Conservation (phyloP, 2,888 invertebrate genomes). For the Aphidius colemani region DNA sequence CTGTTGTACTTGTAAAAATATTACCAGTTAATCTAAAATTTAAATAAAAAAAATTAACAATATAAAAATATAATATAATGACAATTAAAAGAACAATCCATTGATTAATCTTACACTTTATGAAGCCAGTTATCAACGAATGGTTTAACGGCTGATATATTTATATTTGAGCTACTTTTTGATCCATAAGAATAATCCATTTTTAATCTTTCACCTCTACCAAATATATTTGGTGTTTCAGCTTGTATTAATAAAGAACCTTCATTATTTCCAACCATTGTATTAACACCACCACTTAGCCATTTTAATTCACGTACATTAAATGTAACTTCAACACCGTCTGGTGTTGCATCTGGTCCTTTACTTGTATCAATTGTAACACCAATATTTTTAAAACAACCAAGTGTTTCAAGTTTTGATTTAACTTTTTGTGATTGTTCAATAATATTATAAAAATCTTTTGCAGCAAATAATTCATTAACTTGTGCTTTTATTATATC, state of each 20-base stretch:
- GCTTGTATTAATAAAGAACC: constrained; percentile 79
- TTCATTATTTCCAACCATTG: constrained; percentile 89
- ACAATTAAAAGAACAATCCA: too few relatives aligned
- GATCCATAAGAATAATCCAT: constrained; percentile 86
- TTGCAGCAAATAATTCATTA: constrained; percentile 79
- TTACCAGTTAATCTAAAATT: constrained; percentile 69
- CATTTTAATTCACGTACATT: constrained; percentile 81
- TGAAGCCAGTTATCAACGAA: constrained; percentile 72
- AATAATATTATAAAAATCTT: constrained; percentile 85
- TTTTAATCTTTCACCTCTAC: constrained; percentile 83
- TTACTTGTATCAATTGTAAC: constrained; percentile 87
- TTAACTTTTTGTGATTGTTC: constrained; percentile 72
- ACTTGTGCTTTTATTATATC: constrained; percentile 83
- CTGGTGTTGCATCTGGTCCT: constrained; percentile 75
- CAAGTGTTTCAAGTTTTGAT: constrained; percentile 77
- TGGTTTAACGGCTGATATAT: constrained; percentile 81
- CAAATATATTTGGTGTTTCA: constrained; percentile 81
- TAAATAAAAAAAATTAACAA: not conserved
- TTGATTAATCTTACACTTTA: constrained; percentile 71
- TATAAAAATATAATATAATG: not conserved
- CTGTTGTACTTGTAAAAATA: constrained; percentile 76
- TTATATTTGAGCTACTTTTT: constrained; percentile 80
- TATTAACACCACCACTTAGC: constrained; percentile 84
- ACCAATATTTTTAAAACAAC: constrained; percentile 85
- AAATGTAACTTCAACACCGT: constrained; percentile 86